These are phyloP conservation scores for Ctenoplectra terminalis DNA, from an alignment of 1,140 invertebrate species.

Conservation along the genomic window DNA sequence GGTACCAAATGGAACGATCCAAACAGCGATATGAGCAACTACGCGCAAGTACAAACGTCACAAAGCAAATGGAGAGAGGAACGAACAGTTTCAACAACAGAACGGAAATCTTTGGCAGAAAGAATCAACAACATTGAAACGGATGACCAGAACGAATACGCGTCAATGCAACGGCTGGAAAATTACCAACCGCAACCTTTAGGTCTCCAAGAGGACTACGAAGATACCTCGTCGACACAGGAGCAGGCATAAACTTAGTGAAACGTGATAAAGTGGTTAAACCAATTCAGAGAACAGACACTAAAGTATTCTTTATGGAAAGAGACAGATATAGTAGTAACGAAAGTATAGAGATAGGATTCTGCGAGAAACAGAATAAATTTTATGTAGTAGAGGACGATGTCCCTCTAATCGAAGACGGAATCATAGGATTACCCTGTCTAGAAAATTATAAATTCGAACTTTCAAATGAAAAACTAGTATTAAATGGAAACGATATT, in stretches of 20 bases:
- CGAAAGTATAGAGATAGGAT: background rate
- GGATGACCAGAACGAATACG: too few relatives aligned
- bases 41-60: too few relatives aligned
- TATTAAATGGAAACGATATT: background rate
- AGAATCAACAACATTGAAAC: too few relatives aligned
- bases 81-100: too few relatives aligned
- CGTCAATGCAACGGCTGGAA: too few relatives aligned
- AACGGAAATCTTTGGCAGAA: too few relatives aligned
- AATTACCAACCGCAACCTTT: too few relatives aligned
- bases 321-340: background rate
- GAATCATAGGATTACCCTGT: background rate
- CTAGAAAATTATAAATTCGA: background rate
- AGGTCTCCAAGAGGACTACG: background rate
- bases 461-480: background rate
- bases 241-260: background rate
- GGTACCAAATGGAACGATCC: too few relatives aligned
- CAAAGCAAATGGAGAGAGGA: too few relatives aligned
- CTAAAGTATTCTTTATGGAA: background rate
- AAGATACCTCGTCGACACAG: background rate
- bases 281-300: background rate
- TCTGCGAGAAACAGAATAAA: background rate
- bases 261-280: background rate
- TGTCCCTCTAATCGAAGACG: constrained; percentile 4
- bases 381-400: background rate
- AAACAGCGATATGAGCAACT: too few relatives aligned